Evolutionary conservation across 2,113 vertebrate species (phyloP).

Genomic region (Danionella cerebrum): DNA sequence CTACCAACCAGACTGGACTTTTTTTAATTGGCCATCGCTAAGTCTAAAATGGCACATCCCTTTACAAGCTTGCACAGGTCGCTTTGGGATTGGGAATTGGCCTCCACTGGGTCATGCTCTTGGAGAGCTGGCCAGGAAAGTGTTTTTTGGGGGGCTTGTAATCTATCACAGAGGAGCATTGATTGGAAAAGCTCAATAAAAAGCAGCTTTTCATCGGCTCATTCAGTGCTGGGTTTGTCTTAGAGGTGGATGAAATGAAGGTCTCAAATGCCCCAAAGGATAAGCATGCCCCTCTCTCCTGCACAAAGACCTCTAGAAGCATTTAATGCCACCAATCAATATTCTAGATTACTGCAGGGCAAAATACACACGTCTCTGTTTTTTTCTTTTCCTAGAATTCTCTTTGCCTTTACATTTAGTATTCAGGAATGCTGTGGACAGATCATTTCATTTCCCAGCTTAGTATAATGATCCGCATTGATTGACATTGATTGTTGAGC

Average conservation of each 20-base stretch:
- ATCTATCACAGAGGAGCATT: constrained; percentile 54
- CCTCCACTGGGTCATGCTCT: constrained; percentile 38
- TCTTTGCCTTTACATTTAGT: constrained; percentile 17
- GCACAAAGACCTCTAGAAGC: constrained; percentile 44
- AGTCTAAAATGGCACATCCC: constrained; percentile 54
- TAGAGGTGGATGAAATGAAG: constrained; percentile 54
- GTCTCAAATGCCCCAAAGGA: constrained; percentile 57
- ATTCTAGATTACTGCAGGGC: constrained; percentile 61
- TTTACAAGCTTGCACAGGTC: constrained; percentile 26
- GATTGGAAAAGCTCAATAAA: constrained; percentile 64
- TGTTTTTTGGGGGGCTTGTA: constrained; percentile 53
- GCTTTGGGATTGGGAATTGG: constrained; percentile 38
- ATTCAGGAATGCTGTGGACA: neutral
- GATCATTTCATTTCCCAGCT: neutral
- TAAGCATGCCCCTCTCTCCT: constrained; percentile 49
- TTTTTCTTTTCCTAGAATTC: constrained; percentile 40
- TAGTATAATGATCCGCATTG: constrained; percentile 1
- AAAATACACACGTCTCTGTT: constrained; percentile 44
- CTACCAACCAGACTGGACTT: constrained; percentile 48
- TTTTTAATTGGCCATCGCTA: constrained; percentile 62
- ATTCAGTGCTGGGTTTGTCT: constrained; percentile 61
- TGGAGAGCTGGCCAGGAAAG: constrained; percentile 30
- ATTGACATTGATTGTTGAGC: neutral
- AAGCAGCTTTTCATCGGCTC: constrained; percentile 63
- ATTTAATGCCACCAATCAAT: constrained; percentile 59